Conservation (phyloP, 2,888 invertebrate genomes). For the Dryococelus australis region DNA sequence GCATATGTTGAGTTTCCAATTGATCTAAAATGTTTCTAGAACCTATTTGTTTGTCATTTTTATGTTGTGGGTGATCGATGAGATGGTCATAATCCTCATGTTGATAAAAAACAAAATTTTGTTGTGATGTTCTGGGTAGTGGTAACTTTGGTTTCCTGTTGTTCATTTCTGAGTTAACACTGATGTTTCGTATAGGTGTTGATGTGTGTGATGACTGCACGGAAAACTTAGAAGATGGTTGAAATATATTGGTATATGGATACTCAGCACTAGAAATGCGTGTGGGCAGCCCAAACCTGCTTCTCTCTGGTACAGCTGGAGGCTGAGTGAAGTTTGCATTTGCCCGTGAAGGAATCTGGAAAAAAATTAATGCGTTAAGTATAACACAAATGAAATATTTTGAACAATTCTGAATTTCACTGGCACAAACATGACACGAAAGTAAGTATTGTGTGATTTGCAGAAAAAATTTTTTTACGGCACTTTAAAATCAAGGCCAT, state of each 20-base stretch:
- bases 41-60: not conserved
- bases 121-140: conserved; percentile 24
- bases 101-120: not conserved
- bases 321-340: conserved; percentile 28
- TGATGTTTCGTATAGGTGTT: conserved; percentile 26
- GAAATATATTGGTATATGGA: not conserved
- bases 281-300: conserved; percentile 38
- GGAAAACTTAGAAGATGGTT: not conserved
- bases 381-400: too few relatives aligned
- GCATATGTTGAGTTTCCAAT: not conserved
- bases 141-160: not conserved
- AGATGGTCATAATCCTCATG: not conserved
- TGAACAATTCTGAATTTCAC: too few relatives aligned
- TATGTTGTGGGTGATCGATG: not conserved
- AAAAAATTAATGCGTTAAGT: not conserved
- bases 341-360: not conserved
- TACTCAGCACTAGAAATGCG: conserved; percentile 26
- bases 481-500: too few relatives aligned
- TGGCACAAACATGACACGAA: too few relatives aligned
- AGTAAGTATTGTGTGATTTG: too few relatives aligned
- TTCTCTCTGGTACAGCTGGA: conserved; percentile 41
- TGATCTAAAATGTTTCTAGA: not conserved
- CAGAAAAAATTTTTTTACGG: too few relatives aligned
- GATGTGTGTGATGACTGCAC: conserved; percentile 36
- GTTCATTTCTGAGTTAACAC: not conserved